phyloP scores from a whole-genome alignment of 2,888 invertebrate species.

The Rhingia rostrata region DNA sequence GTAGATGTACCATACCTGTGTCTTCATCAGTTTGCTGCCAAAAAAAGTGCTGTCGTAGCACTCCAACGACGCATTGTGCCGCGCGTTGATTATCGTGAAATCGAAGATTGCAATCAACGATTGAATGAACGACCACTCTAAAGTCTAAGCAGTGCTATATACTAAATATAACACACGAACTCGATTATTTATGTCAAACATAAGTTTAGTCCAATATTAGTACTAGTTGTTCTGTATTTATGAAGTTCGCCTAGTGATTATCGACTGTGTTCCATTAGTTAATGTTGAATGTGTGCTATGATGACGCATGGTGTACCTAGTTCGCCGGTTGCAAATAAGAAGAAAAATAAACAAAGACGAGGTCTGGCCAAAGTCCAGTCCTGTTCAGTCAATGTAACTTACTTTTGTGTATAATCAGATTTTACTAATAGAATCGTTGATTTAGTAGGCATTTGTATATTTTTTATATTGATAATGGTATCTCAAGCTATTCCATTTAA shows the following conservation, averaged over 20 bases:
- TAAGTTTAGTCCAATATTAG: too few species aligned
- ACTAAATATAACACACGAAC: neutral
- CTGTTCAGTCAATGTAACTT: neutral
- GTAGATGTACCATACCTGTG: neutral
- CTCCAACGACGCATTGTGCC: neutral
- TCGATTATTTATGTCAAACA: constrained; percentile 16
- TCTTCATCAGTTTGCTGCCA: neutral
- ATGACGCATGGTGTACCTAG: neutral
- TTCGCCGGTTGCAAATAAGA: constrained; percentile 10
- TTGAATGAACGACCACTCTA: constrained; percentile 2
- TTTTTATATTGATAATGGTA: neutral
- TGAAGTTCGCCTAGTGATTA: neutral
- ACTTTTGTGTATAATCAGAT: neutral
- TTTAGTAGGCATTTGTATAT: neutral
- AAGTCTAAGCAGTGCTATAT: neutral
- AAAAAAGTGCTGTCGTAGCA: neutral
- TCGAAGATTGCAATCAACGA: constrained; percentile 14
- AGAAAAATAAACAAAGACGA: neutral
- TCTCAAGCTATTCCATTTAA: too few species aligned
- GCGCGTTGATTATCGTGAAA: neutral
- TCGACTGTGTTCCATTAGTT: neutral
- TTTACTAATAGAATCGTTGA: neutral
- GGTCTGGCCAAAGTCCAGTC: constrained; percentile 17
- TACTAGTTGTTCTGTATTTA: neutral
- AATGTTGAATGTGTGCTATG: neutral